Percentiles rank a stretch among this genome's conserved stretches.
Conservation (phyloP, 2,113 vertebrate genomes). For the Nannospalax galili region DNA sequence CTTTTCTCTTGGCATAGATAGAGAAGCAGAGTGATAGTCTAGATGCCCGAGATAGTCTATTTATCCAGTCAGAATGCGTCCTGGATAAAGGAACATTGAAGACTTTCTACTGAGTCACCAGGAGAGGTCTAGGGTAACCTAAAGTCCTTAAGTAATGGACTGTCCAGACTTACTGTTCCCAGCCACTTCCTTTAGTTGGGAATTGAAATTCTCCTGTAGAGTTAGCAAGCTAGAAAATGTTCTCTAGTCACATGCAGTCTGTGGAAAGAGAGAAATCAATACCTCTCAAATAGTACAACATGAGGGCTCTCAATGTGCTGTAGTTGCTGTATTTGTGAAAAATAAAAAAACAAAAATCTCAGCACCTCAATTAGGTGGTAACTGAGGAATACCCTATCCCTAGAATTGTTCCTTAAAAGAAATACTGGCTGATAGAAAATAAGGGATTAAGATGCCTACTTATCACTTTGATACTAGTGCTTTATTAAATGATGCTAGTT, state of each 20-base stretch:
- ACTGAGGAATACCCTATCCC: neutral
- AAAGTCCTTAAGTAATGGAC: neutral
- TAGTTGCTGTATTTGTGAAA: neutral
- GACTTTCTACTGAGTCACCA: neutral
- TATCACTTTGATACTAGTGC: neutral
- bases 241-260: neutral
- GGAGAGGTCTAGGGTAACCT: neutral
- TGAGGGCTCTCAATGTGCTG: neutral
- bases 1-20: neutral
- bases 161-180: neutral
- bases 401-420: neutral
- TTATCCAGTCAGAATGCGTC: neutral
- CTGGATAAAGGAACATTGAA: neutral
- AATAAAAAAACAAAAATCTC: neutral
- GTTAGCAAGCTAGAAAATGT: neutral
- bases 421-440: neutral
- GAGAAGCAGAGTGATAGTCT: neutral
- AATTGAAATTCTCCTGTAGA: neutral
- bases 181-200: neutral
- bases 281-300: neutral
- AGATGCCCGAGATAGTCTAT: neutral
- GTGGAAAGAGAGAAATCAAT: neutral
- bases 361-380: neutral
- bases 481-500: slow-evolving; percentile 1
- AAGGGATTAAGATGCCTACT: slow-evolving; percentile 9